Conservation (phyloP, 2,113 vertebrate species). For the Zosterops lateralis region DNA sequence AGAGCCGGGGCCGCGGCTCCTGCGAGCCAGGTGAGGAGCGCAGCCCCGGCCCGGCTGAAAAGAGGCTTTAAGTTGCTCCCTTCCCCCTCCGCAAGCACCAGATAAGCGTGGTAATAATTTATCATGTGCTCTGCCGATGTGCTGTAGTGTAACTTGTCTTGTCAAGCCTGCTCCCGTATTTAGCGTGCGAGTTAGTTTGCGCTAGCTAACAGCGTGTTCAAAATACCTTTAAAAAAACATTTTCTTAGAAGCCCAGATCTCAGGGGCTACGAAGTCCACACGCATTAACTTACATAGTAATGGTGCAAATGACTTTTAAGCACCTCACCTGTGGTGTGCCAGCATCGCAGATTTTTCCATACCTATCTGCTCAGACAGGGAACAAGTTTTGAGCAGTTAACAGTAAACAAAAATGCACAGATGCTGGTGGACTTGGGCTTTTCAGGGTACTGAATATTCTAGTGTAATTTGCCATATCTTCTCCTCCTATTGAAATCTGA, state of each 20-base stretch:
- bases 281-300: fast-evolving
- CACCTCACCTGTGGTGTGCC: not conserved
- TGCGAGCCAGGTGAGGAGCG: not conserved
- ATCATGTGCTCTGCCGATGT: not conserved
- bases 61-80: not conserved
- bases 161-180: not conserved
- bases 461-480: not conserved
- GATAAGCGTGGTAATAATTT: not conserved
- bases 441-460: not conserved
- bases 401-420: not conserved
- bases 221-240: not conserved
- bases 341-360: not conserved
- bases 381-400: not conserved
- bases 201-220: not conserved
- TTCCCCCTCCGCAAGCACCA: not conserved
- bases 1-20: not conserved
- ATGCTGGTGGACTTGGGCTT: not conserved
- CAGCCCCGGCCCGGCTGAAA: fast-evolving
- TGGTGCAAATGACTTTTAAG: not conserved
- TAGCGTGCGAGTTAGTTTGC: not conserved
- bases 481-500: not conserved
- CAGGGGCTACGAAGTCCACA: fast-evolving
- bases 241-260: not conserved
- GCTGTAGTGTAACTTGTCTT: constrained; percentile 6
- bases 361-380: not conserved